Percentiles rank a stretch among this genome's conserved stretches.
Conservation (phyloP, 2,888 invertebrate genomes). For the Beris chalybata region DNA sequence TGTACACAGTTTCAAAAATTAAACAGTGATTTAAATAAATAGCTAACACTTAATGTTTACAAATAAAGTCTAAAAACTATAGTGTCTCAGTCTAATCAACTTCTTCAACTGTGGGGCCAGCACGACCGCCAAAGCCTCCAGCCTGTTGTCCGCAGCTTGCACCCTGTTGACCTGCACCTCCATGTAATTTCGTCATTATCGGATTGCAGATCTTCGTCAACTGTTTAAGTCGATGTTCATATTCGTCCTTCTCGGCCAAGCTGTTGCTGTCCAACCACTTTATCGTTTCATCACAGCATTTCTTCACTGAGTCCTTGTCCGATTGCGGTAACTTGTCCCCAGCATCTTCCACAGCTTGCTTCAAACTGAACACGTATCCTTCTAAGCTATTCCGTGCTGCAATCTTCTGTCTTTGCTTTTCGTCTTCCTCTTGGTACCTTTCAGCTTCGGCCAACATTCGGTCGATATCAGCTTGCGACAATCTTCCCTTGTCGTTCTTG, state of each 20-base stretch:
- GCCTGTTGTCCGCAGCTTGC: slow-evolving; percentile 56
- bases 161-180: slow-evolving; percentile 37
- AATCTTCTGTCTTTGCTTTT: slow-evolving; percentile 66
- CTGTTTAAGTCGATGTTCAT: slow-evolving; percentile 57
- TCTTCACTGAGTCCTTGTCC: slow-evolving; percentile 68
- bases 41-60: too few relatives aligned
- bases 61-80: slow-evolving; percentile 43
- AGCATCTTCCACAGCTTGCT: slow-evolving; percentile 67
- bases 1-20: too few relatives aligned
- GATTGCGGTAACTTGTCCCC: slow-evolving; percentile 63
- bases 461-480: slow-evolving; percentile 78
- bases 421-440: slow-evolving; percentile 69
- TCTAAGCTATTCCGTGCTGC: slow-evolving; percentile 70
- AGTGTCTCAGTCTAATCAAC: slow-evolving; percentile 49
- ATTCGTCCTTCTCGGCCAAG: slow-evolving; percentile 71
- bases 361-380: slow-evolving; percentile 67
- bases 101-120: slow-evolving; percentile 59
- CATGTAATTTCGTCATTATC: slow-evolving; percentile 46
- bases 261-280: slow-evolving; percentile 73
- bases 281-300: slow-evolving; percentile 64
- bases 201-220: slow-evolving; percentile 47
- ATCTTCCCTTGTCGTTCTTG: slow-evolving; percentile 74
- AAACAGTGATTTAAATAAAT: too few relatives aligned
- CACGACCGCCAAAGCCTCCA: slow-evolving; percentile 66
- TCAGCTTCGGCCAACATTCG: slow-evolving; percentile 73